A percentile compares a stretch with the other conserved stretches of the same genome.
phyloP scores from a whole-genome alignment of 2,113 vertebrate genomes.

The Gnathonemus echidnorhynchus region DNA sequence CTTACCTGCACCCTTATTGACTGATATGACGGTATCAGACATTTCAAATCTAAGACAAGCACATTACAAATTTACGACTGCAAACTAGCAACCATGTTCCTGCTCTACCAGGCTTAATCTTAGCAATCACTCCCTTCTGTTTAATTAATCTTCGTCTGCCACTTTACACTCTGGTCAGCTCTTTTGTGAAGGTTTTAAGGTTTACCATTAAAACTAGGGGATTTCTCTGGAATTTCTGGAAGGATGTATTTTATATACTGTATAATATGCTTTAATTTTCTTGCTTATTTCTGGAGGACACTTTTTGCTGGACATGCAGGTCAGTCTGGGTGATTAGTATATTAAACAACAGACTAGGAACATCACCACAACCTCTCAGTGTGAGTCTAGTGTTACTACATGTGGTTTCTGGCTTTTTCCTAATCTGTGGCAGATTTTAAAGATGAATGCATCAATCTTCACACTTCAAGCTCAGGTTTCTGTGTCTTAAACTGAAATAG shows the following conservation, averaged over 20 bases:
- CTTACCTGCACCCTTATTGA: neutral
- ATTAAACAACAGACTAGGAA: neutral
- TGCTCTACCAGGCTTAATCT: neutral
- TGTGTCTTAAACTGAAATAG: neutral
- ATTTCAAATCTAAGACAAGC: neutral
- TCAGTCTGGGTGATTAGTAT: neutral
- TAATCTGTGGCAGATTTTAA: neutral
- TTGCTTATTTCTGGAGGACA: neutral
- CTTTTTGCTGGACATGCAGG: neutral
- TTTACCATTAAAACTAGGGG: neutral
- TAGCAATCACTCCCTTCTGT: neutral
- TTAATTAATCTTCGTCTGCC: neutral
- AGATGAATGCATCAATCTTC: neutral
- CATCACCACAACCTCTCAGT: neutral
- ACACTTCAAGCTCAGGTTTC: neutral
- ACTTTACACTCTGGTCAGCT: neutral
- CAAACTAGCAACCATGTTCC: neutral
- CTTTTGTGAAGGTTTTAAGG: neutral
- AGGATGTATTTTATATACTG: neutral
- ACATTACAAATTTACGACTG: neutral
- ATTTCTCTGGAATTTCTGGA: neutral
- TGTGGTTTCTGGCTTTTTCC: neutral
- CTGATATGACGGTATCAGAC: neutral
- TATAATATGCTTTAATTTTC: neutral
- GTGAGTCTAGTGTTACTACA: neutral